Conservation (phyloP, 2,888 invertebrate species). For the Amphiduros pacificus region DNA sequence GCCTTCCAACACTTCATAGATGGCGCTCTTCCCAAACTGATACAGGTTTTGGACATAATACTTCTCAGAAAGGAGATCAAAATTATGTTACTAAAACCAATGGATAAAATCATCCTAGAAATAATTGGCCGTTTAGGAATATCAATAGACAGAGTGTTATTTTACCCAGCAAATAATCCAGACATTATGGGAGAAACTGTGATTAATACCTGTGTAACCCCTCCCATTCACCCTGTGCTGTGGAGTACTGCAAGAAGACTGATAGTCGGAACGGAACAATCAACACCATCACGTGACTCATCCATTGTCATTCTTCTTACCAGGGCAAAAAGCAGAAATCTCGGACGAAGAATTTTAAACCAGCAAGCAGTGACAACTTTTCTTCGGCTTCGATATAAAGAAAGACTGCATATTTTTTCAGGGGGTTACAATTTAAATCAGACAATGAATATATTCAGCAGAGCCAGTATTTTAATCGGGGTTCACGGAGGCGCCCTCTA, state of each 20-base stretch:
- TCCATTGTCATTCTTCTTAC: conserved; percentile 14
- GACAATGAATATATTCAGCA: conserved; percentile 7
- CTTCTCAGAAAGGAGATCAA: conserved; percentile 5
- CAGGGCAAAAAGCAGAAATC: conserved; percentile 9
- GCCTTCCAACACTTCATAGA: conserved; percentile 29
- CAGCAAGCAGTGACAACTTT: conserved; percentile 1
- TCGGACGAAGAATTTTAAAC: conserved; percentile 16
- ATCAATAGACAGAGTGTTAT: conserved; percentile 4
- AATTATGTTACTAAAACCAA: conserved; percentile 9
- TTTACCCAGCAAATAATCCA: background rate
- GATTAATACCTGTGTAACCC: conserved; percentile 17
- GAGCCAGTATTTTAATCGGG: conserved; percentile 17
- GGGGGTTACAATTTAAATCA: conserved; percentile 8
- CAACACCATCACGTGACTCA: background rate
- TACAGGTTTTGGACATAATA: conserved; percentile 10
- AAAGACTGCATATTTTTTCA: conserved; percentile 8
- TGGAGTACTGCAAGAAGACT: conserved; percentile 13
- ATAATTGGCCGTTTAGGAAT: conserved; percentile 14
- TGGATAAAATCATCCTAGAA: conserved; percentile 14
- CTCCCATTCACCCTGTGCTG: conserved; percentile 17
- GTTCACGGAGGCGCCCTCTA: conserved; percentile 25
- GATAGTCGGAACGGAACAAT: background rate
- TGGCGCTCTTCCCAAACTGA: conserved; percentile 26
- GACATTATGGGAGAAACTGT: background rate
- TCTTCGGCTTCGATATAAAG: conserved; percentile 4